phyloP scores from a whole-genome alignment of 2,797 vertebrate species.

The Cossypha heuglini region DNA sequence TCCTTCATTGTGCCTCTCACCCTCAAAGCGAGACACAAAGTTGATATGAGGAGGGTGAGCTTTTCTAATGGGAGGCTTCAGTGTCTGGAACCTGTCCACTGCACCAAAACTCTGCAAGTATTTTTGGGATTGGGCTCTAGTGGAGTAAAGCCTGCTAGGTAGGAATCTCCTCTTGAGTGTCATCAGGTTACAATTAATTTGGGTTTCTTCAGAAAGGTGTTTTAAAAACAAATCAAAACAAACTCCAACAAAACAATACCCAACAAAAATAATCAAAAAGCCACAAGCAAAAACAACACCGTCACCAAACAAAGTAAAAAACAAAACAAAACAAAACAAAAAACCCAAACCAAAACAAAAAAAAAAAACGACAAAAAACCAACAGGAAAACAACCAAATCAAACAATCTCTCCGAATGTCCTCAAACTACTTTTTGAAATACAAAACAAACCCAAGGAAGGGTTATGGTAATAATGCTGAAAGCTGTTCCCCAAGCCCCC shows the following conservation, averaged over 20 bases:
- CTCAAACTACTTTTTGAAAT: neutral
- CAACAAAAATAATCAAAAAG: neutral
- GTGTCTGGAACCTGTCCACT: neutral
- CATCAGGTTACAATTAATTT: neutral
- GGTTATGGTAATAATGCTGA: neutral
- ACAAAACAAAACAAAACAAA: too few relatives aligned
- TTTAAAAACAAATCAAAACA: too few relatives aligned
- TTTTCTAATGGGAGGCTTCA: neutral
- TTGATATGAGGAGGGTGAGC: fast-evolving
- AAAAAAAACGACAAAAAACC: neutral
- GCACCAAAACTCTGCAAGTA: neutral
- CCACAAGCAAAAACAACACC: neutral
- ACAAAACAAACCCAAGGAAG: neutral
- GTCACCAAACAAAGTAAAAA: neutral
- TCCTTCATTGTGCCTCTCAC: neutral
- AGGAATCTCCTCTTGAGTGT: neutral
- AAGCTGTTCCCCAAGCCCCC: neutral
- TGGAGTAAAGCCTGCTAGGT: neutral
- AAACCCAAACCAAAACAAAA: neutral
- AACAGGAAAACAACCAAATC: neutral
- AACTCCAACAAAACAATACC: too few relatives aligned
- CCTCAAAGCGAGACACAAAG: fast-evolving
- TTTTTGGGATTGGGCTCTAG: neutral
- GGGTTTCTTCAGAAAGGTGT: neutral
- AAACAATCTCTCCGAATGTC: neutral